Conservation (phyloP, 2,113 vertebrate species). For the Crocuta crocuta region DNA sequence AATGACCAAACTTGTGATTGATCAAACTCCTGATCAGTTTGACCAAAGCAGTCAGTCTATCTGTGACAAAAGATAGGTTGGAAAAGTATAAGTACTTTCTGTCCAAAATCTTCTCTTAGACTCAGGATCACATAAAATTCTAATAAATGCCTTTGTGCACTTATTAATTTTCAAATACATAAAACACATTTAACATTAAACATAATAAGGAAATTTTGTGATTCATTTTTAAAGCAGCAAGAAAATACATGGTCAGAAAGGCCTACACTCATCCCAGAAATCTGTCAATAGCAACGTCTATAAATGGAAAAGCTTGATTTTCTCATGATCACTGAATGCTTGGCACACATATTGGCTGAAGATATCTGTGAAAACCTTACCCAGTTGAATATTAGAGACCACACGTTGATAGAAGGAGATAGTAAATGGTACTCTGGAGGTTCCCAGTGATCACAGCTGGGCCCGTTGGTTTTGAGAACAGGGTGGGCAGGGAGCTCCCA, state of each 20-base stretch:
- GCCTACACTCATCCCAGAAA: neutral
- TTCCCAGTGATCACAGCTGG: neutral
- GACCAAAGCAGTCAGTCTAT: neutral
- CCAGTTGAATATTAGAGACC: neutral
- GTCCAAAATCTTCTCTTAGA: neutral
- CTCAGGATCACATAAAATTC: neutral
- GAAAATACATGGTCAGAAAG: neutral
- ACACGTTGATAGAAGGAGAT: neutral
- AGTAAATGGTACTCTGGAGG: neutral
- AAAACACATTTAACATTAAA: neutral
- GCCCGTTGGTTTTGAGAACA: neutral
- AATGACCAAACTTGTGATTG: conserved; percentile 26
- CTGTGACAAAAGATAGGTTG: neutral
- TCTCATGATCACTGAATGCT: neutral
- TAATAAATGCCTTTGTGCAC: neutral
- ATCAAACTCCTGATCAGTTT: neutral
- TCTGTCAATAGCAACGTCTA: neutral
- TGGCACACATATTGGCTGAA: conserved; percentile 2
- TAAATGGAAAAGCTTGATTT: neutral
- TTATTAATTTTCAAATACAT: neutral
- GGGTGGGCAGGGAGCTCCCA: neutral
- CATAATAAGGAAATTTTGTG: neutral
- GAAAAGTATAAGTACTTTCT: conserved; percentile 11
- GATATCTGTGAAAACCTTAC: neutral
- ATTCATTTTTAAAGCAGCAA: conserved; percentile 26